Conservation (phyloP, 2,113 vertebrate genomes). For the Actenoides hombroni region DNA sequence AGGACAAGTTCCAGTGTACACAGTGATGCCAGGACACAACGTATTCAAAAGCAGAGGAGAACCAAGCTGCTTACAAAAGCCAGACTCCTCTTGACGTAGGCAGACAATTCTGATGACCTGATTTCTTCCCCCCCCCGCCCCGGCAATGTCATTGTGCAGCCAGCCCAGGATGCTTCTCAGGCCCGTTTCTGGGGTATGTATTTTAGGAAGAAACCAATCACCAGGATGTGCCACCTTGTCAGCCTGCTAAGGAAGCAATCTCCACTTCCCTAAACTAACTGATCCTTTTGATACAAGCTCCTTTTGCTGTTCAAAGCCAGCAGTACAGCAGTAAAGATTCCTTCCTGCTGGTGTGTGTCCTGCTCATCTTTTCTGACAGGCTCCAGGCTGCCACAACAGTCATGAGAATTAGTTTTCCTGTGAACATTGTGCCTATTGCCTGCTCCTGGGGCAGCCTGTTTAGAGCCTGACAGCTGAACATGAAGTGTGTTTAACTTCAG, state of each 20-base stretch:
- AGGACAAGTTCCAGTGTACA: background rate
- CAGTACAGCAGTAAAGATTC: background rate
- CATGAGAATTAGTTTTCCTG: background rate
- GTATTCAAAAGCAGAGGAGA: background rate
- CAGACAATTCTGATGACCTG: background rate
- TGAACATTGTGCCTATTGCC: background rate
- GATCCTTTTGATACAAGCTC: background rate
- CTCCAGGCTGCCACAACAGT: background rate
- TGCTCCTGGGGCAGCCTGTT: background rate
- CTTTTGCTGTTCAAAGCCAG: background rate
- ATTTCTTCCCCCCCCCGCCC: background rate
- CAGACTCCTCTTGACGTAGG: background rate
- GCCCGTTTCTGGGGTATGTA: constrained; percentile 12
- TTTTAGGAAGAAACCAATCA: constrained; percentile 38
- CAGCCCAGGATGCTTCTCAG: constrained; percentile 42
- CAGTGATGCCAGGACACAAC: background rate
- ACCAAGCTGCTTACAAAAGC: background rate
- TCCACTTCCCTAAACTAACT: background rate
- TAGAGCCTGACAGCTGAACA: background rate
- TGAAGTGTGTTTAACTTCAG: background rate
- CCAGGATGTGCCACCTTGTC: constrained; percentile 28
- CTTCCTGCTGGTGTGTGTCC: background rate
- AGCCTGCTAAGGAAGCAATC: constrained; percentile 2
- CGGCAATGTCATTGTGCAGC: background rate
- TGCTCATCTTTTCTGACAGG: background rate